Evolutionary conservation across 1,140 invertebrate genomes (phyloP).

Genomic region (Leptinotarsa lineolata): DNA sequence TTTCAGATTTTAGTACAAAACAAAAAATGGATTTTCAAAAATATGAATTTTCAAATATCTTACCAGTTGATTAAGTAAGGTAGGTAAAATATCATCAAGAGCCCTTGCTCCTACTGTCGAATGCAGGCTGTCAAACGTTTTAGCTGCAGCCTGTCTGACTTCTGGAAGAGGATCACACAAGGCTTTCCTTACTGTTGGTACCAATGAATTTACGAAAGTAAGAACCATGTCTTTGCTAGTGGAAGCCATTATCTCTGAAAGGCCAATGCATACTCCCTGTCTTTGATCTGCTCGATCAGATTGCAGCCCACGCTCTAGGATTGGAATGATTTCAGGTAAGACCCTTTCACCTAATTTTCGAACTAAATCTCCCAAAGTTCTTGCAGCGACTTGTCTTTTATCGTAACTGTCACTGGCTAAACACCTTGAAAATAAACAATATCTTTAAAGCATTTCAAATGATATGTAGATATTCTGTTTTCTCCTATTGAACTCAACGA

Average conservation of each 20-base stretch:
- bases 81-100: conserved; percentile 95
- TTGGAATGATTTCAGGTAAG: conserved; percentile 96
- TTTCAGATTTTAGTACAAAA: neutral
- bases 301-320: conserved; percentile 90
- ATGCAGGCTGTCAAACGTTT: conserved; percentile 96
- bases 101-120: conserved; percentile 91
- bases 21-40: neutral
- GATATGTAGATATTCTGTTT: too few relatives aligned
- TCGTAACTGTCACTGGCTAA: conserved; percentile 94
- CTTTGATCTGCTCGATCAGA: conserved; percentile 90
- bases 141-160: conserved; percentile 91
- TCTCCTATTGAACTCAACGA: too few relatives aligned
- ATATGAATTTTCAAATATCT: conserved; percentile 28
- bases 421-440: conserved; percentile 58
- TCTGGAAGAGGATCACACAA: conserved; percentile 91
- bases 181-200: conserved; percentile 95
- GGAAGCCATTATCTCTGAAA: conserved; percentile 97
- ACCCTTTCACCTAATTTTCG: conserved; percentile 97
- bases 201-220: conserved; percentile 91
- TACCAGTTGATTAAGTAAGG: conserved; percentile 82
- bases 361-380: conserved; percentile 96
- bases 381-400: conserved; percentile 92
- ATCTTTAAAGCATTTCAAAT: too few relatives aligned
- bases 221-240: conserved; percentile 94
- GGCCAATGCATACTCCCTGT: conserved; percentile 96